Conservation (phyloP, 2,888 invertebrate genomes). For the Automeris io region DNA sequence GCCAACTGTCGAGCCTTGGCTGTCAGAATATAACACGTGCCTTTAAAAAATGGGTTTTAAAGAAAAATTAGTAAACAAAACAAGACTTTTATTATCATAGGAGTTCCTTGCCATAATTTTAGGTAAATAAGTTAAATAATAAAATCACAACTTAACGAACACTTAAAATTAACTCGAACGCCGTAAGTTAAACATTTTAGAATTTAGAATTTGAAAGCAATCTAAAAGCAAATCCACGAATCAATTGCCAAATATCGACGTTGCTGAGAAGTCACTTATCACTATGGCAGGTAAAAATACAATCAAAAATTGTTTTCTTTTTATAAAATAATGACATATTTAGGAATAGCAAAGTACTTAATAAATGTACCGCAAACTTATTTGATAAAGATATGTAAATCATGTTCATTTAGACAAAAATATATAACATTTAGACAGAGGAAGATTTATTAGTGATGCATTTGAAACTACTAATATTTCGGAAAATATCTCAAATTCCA, state of each 20-base stretch:
- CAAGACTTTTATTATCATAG: conserved; percentile 64
- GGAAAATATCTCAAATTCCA: too few species aligned
- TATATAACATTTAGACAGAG: too few species aligned
- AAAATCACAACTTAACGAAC: conserved; percentile 75
- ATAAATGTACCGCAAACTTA: conserved; percentile 7
- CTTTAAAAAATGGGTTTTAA: too few species aligned
- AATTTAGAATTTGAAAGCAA: conserved; percentile 49
- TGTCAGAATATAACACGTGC: too few species aligned
- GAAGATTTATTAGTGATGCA: too few species aligned
- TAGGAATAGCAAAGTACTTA: conserved; percentile 45
- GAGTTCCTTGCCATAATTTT: conserved; percentile 75
- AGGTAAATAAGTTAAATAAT: conserved; percentile 75
- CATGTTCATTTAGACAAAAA: neutral
- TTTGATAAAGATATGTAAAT: conserved; percentile 26
- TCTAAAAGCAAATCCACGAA: conserved; percentile 7
- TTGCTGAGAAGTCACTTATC: conserved; percentile 53
- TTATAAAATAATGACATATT: conserved; percentile 47
- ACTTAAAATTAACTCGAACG: conserved; percentile 72
- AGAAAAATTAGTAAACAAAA: conserved; percentile 8
- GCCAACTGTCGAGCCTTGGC: too few species aligned
- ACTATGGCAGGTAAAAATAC: conserved; percentile 72
- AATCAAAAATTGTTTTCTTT: conserved; percentile 61
- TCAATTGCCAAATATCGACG: conserved; percentile 6
- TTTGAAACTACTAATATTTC: too few species aligned
- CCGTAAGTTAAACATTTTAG: conserved; percentile 27